Evolutionary conservation across 2,797 vertebrate genomes (phyloP), one percentile per base, ranked within the genome.

Genomic region (Xenops minutus): DNA sequence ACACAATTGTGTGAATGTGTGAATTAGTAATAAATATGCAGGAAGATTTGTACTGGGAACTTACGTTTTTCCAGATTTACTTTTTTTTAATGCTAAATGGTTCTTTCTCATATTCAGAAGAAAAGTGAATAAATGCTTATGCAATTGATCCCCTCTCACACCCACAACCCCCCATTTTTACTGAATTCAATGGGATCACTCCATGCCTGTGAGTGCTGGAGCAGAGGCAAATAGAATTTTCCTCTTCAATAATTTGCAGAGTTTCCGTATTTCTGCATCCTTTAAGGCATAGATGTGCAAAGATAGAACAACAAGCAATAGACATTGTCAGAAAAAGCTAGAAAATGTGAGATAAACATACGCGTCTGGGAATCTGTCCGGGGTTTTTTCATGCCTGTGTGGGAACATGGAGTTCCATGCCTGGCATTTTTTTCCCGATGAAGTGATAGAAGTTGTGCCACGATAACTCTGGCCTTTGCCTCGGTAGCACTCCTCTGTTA

Each of bases 341-440:
- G 68, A 74, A 55, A 67, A 81, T 4, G 4, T 16, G n/a, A 81
- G 48, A 49, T 36, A 75, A 95, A 98, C 98, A 72, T 98, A 99
- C 99, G 98, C 98, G 0, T 92, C 9, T 21, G 99, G 99, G 88
- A 85, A 98, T 1, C 1, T 48, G 37, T 93, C 89, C 1, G 98
- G 98, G 17, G 98, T 99, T 97, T 98, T 99, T 13, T 2, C 0
- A 41, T 99, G 99, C 4, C 0, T 73, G 77, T 99, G 99, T 34
- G 99, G 99, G 17, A 19, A 89, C 98, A 98, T 98, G 19, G 99
- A 97, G 51, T 66, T 97, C 99, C 99, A 99, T 52, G 95, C 74
- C 55, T 99, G 99, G 89, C 99, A 99, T 94, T 97, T 99, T 96
- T 98, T 99, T 49, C 99, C 99, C 0, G 98, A 99, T 88, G 97